Conservation (phyloP, 2,888 invertebrate genomes). For the Pammene aurita region DNA sequence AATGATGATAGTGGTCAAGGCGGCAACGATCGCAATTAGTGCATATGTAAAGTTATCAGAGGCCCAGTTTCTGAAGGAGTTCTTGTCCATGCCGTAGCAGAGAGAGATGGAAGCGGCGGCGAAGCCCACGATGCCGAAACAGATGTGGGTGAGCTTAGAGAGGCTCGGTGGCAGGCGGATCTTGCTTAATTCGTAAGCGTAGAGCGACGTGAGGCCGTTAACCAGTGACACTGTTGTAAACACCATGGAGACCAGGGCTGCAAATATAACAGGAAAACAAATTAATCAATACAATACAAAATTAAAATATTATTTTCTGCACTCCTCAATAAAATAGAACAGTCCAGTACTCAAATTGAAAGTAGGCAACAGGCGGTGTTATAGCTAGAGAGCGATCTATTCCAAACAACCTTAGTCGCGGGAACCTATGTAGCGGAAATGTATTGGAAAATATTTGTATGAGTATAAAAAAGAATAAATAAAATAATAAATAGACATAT, state of each 20-base stretch:
- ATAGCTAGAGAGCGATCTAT: too few species aligned
- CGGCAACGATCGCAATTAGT: conserved; percentile 54
- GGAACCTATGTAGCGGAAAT: too few species aligned
- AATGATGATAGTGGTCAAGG: conserved; percentile 54
- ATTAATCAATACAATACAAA: too few species aligned
- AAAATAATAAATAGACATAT: too few species aligned
- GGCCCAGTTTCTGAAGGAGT: conserved; percentile 53
- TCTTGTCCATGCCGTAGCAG: conserved; percentile 62
- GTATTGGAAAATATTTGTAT: too few species aligned
- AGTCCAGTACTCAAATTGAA: too few species aligned
- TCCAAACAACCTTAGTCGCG: too few species aligned
- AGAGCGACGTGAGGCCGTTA: conserved; percentile 57
- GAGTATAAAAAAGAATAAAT: too few species aligned
- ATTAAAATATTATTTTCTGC: too few species aligned
- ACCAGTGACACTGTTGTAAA: conserved; percentile 55
- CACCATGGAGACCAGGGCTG: conserved; percentile 61
- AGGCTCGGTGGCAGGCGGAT: conserved; percentile 49
- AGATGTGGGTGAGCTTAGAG: conserved; percentile 58
- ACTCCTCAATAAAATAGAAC: too few species aligned
- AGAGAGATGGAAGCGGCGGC: conserved; percentile 54
- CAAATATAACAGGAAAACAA: conserved; percentile 42
- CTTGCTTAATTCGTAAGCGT: conserved; percentile 53
- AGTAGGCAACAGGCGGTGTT: too few species aligned
- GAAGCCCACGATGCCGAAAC: conserved; percentile 59
- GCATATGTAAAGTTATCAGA: conserved; percentile 49